Conservation (phyloP, 2,888 invertebrate genomes). For the Aleiodes leptofemur region DNA sequence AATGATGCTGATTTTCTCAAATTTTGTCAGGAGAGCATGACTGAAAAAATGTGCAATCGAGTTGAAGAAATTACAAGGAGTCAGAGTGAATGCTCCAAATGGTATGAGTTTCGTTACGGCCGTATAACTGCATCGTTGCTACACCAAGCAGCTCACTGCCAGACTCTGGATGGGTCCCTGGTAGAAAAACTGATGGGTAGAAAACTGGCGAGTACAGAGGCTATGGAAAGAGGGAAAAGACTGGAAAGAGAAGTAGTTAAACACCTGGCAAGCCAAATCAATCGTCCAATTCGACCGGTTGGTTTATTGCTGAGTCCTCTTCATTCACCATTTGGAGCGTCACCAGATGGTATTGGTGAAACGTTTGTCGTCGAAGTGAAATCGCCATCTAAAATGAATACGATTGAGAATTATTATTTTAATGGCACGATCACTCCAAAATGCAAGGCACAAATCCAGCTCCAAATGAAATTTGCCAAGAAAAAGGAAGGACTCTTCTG, state of each 20-base stretch:
- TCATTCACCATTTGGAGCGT: conserved; percentile 35
- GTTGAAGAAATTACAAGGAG: conserved; percentile 31
- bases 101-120: conserved; percentile 46
- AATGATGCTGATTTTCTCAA: too few species aligned
- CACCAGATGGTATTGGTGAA: conserved; percentile 34
- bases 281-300: conserved; percentile 26
- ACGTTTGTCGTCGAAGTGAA: conserved; percentile 40
- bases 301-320: conserved; percentile 23
- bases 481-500: conserved; percentile 28
- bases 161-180: conserved; percentile 36
- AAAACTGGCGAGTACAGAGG: conserved; percentile 39
- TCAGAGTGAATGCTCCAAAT: conserved; percentile 34
- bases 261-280: background rate
- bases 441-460: conserved; percentile 32
- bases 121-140: conserved; percentile 43
- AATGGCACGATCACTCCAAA: conserved; percentile 27
- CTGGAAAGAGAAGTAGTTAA: conserved; percentile 41
- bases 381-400: conserved; percentile 40
- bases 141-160: conserved; percentile 46
- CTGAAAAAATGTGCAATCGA: conserved; percentile 9
- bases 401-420: conserved; percentile 25
- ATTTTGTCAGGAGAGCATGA: conserved; percentile 22
- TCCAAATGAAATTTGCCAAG: conserved; percentile 7
- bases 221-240: conserved; percentile 42
- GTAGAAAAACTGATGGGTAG: conserved; percentile 38